A percentile compares a stretch with the other conserved stretches of the same genome.
These are phyloP conservation scores for Lycia hirtaria DNA, from an alignment of 2,888 invertebrate genomes.

Conservation along the genomic window DNA sequence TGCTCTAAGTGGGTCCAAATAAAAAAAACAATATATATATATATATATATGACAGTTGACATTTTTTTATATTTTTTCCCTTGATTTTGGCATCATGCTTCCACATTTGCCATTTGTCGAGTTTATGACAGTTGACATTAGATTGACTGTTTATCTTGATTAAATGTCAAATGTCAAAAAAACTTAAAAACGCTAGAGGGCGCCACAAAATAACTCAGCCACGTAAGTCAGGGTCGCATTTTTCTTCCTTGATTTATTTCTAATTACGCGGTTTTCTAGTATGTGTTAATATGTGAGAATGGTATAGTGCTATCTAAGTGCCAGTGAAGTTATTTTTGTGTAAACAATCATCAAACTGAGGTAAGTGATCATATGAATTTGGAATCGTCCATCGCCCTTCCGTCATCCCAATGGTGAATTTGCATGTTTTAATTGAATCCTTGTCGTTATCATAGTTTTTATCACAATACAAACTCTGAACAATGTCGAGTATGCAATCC, in stretches of 20 bases:
- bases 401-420: slow-evolving; percentile 75
- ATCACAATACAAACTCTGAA: slow-evolving; percentile 63
- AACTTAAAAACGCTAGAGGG: slow-evolving; percentile 72
- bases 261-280: slow-evolving; percentile 68
- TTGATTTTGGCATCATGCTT: too few relatives aligned
- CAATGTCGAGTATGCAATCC: slow-evolving; percentile 25
- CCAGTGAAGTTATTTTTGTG: slow-evolving; percentile 63
- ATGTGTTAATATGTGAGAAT: slow-evolving; percentile 74
- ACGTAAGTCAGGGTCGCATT: slow-evolving; percentile 85
- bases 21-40: too few relatives aligned
- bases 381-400: slow-evolving; percentile 60
- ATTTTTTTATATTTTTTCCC: too few relatives aligned
- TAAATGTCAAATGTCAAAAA: slow-evolving; percentile 57
- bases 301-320: slow-evolving; percentile 66
- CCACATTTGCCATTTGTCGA: too few relatives aligned
- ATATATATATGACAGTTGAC: too few relatives aligned
- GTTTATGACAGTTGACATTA: slow-evolving; percentile 56
- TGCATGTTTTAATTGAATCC: slow-evolving; percentile 75
- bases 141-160: too few relatives aligned
- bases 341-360: slow-evolving; percentile 56
- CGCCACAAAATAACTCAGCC: slow-evolving; percentile 80
- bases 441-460: slow-evolving; percentile 61
- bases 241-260: slow-evolving; percentile 71
- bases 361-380: slow-evolving; percentile 59
- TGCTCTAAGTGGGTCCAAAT: too few relatives aligned